Evolutionary conservation across 2,113 vertebrate species (phyloP), one percentile per base, ranked within the genome.

Genomic region (Setophaga coronata): DNA sequence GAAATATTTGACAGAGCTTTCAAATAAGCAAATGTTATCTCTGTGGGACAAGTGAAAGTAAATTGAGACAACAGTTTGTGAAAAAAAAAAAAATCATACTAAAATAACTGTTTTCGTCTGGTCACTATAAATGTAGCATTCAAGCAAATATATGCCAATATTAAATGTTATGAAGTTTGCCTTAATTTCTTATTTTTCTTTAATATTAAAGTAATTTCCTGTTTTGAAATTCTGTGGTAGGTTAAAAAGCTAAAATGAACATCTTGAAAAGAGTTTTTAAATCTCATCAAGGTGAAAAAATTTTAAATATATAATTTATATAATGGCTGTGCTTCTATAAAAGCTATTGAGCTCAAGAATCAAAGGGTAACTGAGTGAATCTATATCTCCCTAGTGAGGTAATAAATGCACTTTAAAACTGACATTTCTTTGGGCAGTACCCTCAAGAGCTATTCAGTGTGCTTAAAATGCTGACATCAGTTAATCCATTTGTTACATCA

Each of bases 401-500:
- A 93, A 82, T 93, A 91, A 97, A 87, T 64, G 69, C 65, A 67
- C 43, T 94, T 93, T 73, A 87, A 58, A 64, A 82, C 16, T 89
- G 95, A 82, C 87, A 91, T 78, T 93, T 94, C 60, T 89, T 74
- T 5, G 2, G 92, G 65, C 57, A 74, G 40, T 84, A 71, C 48
- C 24, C 81, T 82, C 47, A 64, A 91, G 43, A 87, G 70, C 16
- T 84, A 31, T 67, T 79, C 69, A 71, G 33, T 60, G 21, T 56
- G 18, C 14, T 87, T 79, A 82, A 95, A 96, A 89, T 87, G 73
- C 84, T 93, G 92, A 95, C 64, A 93, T 64, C 51, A 74, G 69
- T 79, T 87, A 89, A 87, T 91, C 43, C 13, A 79, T 95, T 96
- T 47, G 47, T 79, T 89, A 93, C 65, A 93, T 84, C 87, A 91